A percentile compares a stretch with the other conserved stretches of the same genome.
These are phyloP conservation scores for Entomobrya multifasciata DNA, from an alignment of 2,888 invertebrate species.

Conservation along the genomic window DNA sequence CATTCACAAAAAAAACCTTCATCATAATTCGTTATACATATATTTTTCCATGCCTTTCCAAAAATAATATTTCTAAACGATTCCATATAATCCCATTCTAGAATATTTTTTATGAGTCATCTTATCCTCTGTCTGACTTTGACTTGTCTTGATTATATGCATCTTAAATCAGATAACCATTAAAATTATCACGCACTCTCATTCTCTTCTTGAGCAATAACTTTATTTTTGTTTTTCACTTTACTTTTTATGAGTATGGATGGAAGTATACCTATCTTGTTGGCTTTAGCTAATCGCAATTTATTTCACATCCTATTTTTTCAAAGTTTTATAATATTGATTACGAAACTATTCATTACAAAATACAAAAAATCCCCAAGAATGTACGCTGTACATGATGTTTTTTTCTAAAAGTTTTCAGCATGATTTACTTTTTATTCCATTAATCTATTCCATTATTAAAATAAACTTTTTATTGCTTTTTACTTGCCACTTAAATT, in stretches of 20 bases:
- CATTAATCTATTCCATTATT: not conserved
- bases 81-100: not conserved
- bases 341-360: conserved; percentile 43
- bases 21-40: conserved; percentile 38
- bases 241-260: too few species aligned
- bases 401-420: not conserved
- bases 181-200: not conserved
- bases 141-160: not conserved
- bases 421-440: conserved; percentile 23
- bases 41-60: not conserved
- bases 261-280: not conserved
- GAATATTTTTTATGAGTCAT: conserved; percentile 33
- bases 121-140: not conserved
- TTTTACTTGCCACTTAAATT: not conserved
- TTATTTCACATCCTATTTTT: conserved; percentile 38
- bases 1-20: not conserved
- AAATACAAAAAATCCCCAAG: not conserved
- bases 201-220: not conserved
- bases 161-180: conserved; percentile 12
- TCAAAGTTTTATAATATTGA: conserved; percentile 42
- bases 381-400: not conserved
- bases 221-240: not conserved
- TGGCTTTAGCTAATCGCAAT: not conserved
- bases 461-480: not conserved
- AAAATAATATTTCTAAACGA: not conserved